phyloP scores from a whole-genome alignment of 1,140 invertebrate species.

The Cydia pomonella region DNA sequence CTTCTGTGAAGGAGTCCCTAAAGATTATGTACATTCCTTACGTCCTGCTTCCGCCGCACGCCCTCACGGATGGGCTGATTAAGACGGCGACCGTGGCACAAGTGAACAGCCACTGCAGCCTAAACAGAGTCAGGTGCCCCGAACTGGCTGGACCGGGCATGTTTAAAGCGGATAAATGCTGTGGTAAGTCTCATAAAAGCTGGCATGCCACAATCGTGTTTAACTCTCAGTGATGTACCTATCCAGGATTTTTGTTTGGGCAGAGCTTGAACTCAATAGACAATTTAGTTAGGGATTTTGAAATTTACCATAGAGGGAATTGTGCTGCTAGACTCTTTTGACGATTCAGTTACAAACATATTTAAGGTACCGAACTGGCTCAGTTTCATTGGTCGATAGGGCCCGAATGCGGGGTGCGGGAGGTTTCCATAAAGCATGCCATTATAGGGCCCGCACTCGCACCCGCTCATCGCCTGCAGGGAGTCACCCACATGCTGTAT shows the following conservation, averaged over 20 bases:
- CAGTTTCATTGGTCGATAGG: no score
- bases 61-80: background rate
- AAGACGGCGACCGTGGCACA: background rate
- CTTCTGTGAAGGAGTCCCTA: background rate
- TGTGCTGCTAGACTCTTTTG: no score
- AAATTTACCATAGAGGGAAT: no score
- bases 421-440: no score
- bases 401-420: no score
- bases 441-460: no score
- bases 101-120: background rate
- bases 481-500: no score
- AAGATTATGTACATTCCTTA: background rate
- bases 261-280: no score
- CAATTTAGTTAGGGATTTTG: no score
- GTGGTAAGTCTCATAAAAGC: background rate
- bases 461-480: no score
- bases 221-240: background rate
- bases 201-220: background rate
- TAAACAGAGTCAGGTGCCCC: slow-evolving; percentile 3
- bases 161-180: background rate
- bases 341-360: no score
- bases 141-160: background rate
- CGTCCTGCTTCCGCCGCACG: background rate
- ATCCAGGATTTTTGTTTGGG: background rate
- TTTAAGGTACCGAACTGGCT: no score